Base-by-base conservation (phyloP, 2,113 vertebrate species). In the Melanerpes aurifrons region DNA sequence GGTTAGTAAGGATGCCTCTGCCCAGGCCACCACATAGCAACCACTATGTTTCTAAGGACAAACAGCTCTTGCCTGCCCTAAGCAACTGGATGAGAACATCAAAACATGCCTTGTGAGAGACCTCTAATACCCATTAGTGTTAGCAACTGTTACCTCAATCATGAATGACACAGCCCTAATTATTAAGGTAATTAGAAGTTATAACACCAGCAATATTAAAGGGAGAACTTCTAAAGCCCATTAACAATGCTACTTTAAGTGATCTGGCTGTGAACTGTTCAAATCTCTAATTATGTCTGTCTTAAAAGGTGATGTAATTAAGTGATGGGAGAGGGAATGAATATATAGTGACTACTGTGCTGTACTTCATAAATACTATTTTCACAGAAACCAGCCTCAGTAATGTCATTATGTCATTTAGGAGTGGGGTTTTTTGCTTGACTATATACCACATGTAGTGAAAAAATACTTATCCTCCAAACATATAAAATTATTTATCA, bases 201-300 rank as follows among this genome's bases (percentile, higher is more conserved):
- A 98, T 98, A 98, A 98, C 98, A 97, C 98, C 98, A 98, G 98
- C 98, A 98, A 97, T 97, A 97, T 97, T 98, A 97, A 98, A 98
- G 97, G 96, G 97, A 97, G 98, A 98, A 98, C 97, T 97, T 98
- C 97, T 98, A 97, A 98, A 98, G 98, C 97, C 98, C 98, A 99
- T 99, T 99, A 99, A 98, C 98, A 98, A 97, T 97, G 98, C 98
- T 98, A 98, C 98, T 99, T 99, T 99, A 99, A 99, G 98, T 99
- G 98, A 98, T 98, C 98, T 98, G 98, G 98, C 98, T 99, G 98
- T 98, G 98, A 98, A 98, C 98, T 98, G 98, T 98, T 99, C 99
- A 98, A 98, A 98, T 98, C 98, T 98, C 98, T 99, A 99, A 98
- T 98, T 99, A 97, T 97, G 93, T 98, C 98, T 98, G 96, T 98